Evolutionary conservation across 2,888 invertebrate genomes (phyloP), one percentile per base, ranked within the genome.

Genomic region (Machimus rusticus): DNA sequence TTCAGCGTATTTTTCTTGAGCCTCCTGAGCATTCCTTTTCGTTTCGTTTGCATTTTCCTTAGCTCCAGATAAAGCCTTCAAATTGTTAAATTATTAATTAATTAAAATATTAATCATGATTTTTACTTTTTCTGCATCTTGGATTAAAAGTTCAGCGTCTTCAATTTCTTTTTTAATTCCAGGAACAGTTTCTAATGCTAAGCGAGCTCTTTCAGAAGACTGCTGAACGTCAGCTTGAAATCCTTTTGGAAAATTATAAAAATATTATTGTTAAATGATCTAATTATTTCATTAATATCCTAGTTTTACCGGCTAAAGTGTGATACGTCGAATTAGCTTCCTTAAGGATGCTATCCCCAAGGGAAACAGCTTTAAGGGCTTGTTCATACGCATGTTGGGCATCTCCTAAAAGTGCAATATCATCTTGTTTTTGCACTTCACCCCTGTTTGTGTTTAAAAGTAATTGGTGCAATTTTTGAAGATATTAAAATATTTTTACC

Each of bases 191-290:
- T 94, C 92, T 16, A 98, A 93, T 0, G 98, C 97, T 88, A 96
- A 94, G 74, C 95, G 94, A 0, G 99, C 98, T 89, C 95, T 95
- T 79, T 95, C 94, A 88, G 97, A 96, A 88, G 97, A 98, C 89
- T 96, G 95, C 89, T 97, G 95, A 0, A 99, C 98, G 93, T 97
- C 96, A 87, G 96, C 95, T 91, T 98, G 98, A 93, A 99, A 99
- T 91, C 96, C 97, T 96, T 90, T 82, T 76, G 16, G 12, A 76
- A 12, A 77, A 39, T 78, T 16, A 8, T 37, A 9, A 87, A 74
- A 39, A 16, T 31, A 28, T 74, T 51, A 51, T 51, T 51, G 6
- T 16, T n/a, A n/a, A 51, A 51, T 16, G 5, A 51, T 51, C 51
- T n/a, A n/a, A 8, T 5, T n/a, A n/a, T 51, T n/a, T n/a, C 0